A percentile compares a stretch with the other conserved stretches of the same genome.
Conservation (phyloP, 2,888 invertebrate genomes). For the Slavum lentiscoides region DNA sequence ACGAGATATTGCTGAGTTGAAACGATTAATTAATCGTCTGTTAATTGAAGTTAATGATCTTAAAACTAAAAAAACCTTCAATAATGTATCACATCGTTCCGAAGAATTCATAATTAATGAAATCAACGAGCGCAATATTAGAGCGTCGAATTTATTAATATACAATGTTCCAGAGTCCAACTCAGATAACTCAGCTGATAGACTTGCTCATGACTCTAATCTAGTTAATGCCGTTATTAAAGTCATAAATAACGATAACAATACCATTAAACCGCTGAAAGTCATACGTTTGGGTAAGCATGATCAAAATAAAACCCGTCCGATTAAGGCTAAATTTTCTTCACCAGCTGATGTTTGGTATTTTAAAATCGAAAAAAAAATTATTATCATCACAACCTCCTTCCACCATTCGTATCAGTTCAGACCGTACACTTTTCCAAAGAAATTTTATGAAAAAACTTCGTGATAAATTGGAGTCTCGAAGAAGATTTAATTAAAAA, state of each 20-base stretch:
- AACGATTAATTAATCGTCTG: conserved; percentile 9
- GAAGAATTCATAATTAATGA: conserved; percentile 16
- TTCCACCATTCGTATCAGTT: conserved; percentile 22
- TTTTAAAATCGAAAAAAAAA: background rate
- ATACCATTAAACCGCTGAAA: background rate
- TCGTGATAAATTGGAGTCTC: conserved; percentile 4
- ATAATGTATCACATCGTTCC: background rate
- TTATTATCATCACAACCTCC: conserved; percentile 10
- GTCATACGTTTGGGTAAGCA: background rate
- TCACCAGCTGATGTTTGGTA: conserved; percentile 13
- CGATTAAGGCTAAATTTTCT: background rate
- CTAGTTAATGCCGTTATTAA: background rate
- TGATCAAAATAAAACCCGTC: conserved; percentile 6
- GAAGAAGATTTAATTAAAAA: conserved; percentile 19
- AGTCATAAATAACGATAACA: background rate
- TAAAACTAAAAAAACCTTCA: background rate
- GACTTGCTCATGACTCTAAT: background rate
- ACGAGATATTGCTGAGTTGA: background rate
- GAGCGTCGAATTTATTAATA: conserved; percentile 22
- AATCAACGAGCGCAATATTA: background rate
- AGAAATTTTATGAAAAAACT: conserved; percentile 22
- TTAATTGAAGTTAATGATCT: conserved; percentile 8
- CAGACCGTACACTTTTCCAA: conserved; percentile 5
- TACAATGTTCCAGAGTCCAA: conserved; percentile 12
- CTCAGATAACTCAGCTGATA: background rate